These are phyloP conservation scores for Xanthia togata DNA, from an alignment of 2,888 invertebrate species.

Conservation along the genomic window DNA sequence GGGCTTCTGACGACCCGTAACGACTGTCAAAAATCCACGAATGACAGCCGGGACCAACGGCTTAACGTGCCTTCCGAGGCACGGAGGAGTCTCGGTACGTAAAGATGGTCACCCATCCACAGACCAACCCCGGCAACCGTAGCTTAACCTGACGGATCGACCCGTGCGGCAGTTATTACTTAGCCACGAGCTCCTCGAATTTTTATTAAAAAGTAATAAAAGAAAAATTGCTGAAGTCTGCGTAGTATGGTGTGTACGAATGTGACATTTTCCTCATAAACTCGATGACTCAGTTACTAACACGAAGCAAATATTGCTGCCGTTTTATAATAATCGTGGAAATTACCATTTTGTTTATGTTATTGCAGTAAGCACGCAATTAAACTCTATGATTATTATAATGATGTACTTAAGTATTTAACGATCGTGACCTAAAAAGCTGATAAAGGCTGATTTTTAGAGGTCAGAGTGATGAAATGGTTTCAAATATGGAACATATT, in stretches of 20 bases:
- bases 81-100: too few species aligned
- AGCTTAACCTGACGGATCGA: too few species aligned
- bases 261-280: constrained; percentile 14
- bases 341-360: constrained; percentile 19
- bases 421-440: constrained; percentile 53
- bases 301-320: neutral
- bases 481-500: constrained; percentile 25
- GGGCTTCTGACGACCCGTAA: too few species aligned
- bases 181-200: too few species aligned
- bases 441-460: constrained; percentile 53
- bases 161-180: too few species aligned
- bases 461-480: constrained; percentile 54
- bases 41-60: too few species aligned
- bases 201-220: constrained; percentile 5
- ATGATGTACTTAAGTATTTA: constrained; percentile 27
- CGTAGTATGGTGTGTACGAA: neutral
- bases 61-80: too few species aligned
- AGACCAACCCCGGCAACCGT: too few species aligned
- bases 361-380: constrained; percentile 40
- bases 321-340: neutral
- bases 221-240: neutral
- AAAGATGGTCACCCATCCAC: too few species aligned
- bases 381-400: constrained; percentile 19
- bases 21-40: too few species aligned
- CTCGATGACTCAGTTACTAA: neutral